A percentile compares a stretch with the other conserved stretches of the same genome.
Conservation (phyloP, 2,888 invertebrate genomes). For the Seira musarum region DNA sequence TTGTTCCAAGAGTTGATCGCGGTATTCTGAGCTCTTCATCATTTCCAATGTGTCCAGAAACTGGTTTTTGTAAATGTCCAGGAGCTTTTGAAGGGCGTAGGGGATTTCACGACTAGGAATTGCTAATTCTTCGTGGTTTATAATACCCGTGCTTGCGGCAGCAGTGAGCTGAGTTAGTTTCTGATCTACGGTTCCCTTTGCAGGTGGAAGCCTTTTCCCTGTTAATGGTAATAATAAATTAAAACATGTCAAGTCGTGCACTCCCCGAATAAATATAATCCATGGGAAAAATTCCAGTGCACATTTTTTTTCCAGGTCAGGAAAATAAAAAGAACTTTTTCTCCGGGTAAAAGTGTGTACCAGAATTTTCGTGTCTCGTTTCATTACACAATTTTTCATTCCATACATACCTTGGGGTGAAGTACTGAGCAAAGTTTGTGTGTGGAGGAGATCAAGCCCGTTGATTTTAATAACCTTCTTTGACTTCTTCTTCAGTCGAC, state of each 20-base stretch:
- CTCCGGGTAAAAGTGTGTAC: too few relatives aligned
- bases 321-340: too few relatives aligned
- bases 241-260: not conserved
- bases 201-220: constrained; percentile 85
- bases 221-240: constrained; percentile 70
- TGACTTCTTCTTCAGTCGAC: constrained; percentile 56
- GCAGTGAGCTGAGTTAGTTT: constrained; percentile 85
- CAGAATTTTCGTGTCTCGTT: too few relatives aligned
- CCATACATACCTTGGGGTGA: constrained; percentile 78
- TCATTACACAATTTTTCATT: not conserved
- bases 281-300: too few relatives aligned
- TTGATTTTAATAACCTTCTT: constrained; percentile 80
- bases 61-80: constrained; percentile 90
- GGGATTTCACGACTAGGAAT: constrained; percentile 88
- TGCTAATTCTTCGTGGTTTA: constrained; percentile 83
- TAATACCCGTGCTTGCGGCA: constrained; percentile 73
- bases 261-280: too few relatives aligned
- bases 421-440: constrained; percentile 90
- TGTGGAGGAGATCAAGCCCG: constrained; percentile 90
- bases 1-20: constrained; percentile 80
- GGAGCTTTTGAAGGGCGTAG: constrained; percentile 87
- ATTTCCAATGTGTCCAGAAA: constrained; percentile 87
- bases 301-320: too few relatives aligned
- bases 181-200: constrained; percentile 93
- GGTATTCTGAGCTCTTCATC: constrained; percentile 87